Conservation (phyloP, 2,888 invertebrate species). For the Aporophyla nigra region DNA sequence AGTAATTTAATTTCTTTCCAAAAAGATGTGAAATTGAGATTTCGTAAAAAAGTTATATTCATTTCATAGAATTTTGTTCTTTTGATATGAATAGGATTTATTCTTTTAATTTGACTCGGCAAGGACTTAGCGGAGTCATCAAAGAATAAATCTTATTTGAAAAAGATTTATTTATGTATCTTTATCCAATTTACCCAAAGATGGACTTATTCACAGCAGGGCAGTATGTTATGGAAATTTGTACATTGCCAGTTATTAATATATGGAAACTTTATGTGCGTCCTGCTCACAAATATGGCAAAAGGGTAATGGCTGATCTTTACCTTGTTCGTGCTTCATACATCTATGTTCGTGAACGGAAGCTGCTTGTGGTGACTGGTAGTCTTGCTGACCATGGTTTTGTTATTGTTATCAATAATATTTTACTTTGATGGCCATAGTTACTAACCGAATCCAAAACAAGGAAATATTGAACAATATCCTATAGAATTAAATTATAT, state of each 20-base stretch:
- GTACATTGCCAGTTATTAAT: no score
- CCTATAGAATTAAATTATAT: slow-evolving; percentile 21
- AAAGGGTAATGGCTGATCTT: no score
- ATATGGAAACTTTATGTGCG: no score
- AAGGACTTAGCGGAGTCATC: not conserved
- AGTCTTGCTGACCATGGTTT: no score
- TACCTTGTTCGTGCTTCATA: no score
- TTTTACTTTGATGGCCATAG: no score
- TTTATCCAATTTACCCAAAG: not conserved
- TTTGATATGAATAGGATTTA: not conserved
- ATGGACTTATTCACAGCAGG: not conserved
- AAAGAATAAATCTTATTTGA: not conserved
- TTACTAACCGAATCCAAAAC: not conserved
- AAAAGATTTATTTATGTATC: not conserved
- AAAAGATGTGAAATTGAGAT: not conserved
- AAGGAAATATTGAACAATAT: slow-evolving; percentile 10
- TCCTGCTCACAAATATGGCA: no score
- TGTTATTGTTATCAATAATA: no score
- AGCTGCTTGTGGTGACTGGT: no score
- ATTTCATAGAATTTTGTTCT: not conserved
- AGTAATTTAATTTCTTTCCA: not conserved
- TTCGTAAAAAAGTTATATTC: not conserved
- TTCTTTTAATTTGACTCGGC: no score
- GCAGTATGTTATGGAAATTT: not conserved
- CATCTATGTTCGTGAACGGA: no score